Evolutionary conservation across 1,140 invertebrate genomes (phyloP), one percentile per base, ranked within the genome.

Genomic region (Ostrea denselamellosa): DNA sequence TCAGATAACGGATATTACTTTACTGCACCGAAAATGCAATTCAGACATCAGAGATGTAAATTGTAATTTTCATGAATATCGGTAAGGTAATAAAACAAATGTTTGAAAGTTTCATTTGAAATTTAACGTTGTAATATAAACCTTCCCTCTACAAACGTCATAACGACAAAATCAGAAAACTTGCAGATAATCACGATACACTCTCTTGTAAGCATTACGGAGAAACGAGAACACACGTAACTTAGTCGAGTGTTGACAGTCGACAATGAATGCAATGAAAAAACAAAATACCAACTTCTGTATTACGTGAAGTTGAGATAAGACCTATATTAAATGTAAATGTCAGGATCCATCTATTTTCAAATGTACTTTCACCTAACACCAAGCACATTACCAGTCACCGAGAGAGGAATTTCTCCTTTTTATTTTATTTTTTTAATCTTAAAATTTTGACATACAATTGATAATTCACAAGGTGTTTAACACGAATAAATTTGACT

Each of bases 401-500:
- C 22, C 25, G 68, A 28, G 14, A 77, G 68, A 77, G 68, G 68
- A 22, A 77, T 77, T 77, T 25, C 68, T 77, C 22, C 34, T 77
- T 77, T 77, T 34, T 71, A 28, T 77, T 28, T 28, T 25, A 77
- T 44, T 44, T 44, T 44, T 44, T 44, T 44, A 44, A 34, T 77
- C 25, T 25, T 77, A 44, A 77, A 77, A 77, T 62, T 62, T 12
- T 62, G 58, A 62, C 58, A 62, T 62, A 62, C 58, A 62, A 62
- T 77, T 77, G 68, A 77, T 77, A 77, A 77, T 28, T 77, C 68
- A 28, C 25, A 34, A 34, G 68, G 68, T 25, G 68, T 77, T 77
- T 77, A 77, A 77, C 68, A 77, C 68, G 68, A 22, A 77, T 77
- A 77, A 77, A 77, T 77, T 77, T 34, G 68, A 77, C 25, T 77